Evolutionary conservation across 1,140 invertebrate genomes (phyloP).

Genomic region (Papilio polyxenes): DNA sequence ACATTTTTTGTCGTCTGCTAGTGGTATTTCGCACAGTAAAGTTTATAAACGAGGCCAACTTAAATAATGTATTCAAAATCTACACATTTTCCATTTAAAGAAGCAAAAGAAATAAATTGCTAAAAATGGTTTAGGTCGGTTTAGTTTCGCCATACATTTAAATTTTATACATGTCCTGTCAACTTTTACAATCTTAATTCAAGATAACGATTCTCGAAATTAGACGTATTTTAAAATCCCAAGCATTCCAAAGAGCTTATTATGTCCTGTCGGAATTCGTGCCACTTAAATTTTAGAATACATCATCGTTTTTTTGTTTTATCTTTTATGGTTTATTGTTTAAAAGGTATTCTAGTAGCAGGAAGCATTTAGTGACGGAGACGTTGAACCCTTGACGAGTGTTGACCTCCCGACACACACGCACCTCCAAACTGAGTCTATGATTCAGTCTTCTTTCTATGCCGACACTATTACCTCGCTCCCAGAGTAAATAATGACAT

Average conservation of each 20-base stretch:
- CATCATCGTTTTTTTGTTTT: constrained; percentile 63
- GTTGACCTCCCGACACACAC: constrained; percentile 57
- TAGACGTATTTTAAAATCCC: constrained; percentile 44
- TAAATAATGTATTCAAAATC: constrained; percentile 6
- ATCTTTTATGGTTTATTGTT: constrained; percentile 65
- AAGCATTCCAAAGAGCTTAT: constrained; percentile 54
- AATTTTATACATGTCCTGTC: constrained; percentile 34
- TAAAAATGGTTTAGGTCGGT: not conserved
- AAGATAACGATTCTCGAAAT: constrained; percentile 49
- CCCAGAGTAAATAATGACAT: constrained; percentile 56
- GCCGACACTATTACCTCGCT: constrained; percentile 46
- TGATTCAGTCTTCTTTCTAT: constrained; percentile 62
- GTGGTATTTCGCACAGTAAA: not conserved
- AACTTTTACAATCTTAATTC: constrained; percentile 46
- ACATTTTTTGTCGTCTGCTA: not conserved
- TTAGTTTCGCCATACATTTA: constrained; percentile 20
- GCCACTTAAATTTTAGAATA: constrained; percentile 62
- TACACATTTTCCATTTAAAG: constrained; percentile 5
- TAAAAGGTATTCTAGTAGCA: constrained; percentile 59
- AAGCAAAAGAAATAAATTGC: constrained; percentile 8
- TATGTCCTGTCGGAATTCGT: constrained; percentile 49
- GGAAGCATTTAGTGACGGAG: constrained; percentile 56
- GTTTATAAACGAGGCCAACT: constrained; percentile 4
- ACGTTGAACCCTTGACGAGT: constrained; percentile 65
- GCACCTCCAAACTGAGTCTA: constrained; percentile 48